phyloP scores from a whole-genome alignment of 1,140 invertebrate species.

The Zaprionus taronus region DNA sequence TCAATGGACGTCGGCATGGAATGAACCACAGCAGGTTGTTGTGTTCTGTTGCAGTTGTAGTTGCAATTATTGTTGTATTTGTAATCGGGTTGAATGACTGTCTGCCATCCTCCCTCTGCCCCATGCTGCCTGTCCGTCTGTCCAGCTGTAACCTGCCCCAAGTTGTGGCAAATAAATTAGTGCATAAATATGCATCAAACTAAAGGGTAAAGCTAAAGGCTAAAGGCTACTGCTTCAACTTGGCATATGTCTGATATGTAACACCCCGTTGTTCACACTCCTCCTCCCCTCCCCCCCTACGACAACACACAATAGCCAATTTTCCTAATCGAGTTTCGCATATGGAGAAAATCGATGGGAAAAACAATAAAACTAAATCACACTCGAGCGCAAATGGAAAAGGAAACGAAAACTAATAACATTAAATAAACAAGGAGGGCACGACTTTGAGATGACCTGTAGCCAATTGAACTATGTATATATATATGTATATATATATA shows the following conservation, averaged over 20 bases:
- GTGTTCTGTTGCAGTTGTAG: conserved; percentile 5
- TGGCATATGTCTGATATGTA: conserved; percentile 5
- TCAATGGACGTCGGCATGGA: conserved; percentile 53
- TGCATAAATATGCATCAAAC: conserved; percentile 14
- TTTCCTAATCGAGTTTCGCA: conserved; percentile 40
- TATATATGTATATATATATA: no score
- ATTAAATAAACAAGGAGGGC: not conserved
- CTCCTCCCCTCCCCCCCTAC: not conserved
- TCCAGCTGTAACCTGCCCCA: conserved; percentile 6
- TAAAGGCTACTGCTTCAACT: conserved; percentile 5
- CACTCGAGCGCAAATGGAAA: conserved; percentile 23
- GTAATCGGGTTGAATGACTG: conserved; percentile 32
- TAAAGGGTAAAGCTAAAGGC: not conserved
- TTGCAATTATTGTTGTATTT: conserved; percentile 9
- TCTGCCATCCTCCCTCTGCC: not conserved
- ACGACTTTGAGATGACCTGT: conserved; percentile 4
- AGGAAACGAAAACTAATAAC: conserved; percentile 16
- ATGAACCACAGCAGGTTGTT: not conserved
- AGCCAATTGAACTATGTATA: not conserved
- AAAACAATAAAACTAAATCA: conserved; percentile 55
- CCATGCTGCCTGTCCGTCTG: not conserved
- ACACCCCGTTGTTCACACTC: not conserved
- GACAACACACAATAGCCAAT: conserved; percentile 28
- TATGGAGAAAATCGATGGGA: conserved; percentile 52
- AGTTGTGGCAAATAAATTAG: conserved; percentile 18